Conservation (phyloP, 1,140 invertebrate genomes). For the Leptinotarsa defecta region DNA sequence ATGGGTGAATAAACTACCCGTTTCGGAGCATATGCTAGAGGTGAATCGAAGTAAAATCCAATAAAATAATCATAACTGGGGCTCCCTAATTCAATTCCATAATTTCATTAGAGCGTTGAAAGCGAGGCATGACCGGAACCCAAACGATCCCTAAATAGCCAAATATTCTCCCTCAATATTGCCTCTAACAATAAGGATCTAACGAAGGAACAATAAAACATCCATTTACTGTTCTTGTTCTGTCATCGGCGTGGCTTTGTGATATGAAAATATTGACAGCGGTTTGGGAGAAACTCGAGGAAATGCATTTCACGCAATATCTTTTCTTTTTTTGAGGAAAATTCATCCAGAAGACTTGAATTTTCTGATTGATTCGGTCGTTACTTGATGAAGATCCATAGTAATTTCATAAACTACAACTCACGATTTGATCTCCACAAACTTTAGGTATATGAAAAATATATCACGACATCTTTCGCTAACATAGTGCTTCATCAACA, state of each 20-base stretch:
- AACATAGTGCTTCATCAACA: too few relatives aligned
- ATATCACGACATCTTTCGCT: too few relatives aligned
- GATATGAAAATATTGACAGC: slow-evolving; percentile 33
- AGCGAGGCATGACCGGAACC: slow-evolving; percentile 23
- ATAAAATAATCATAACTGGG: slow-evolving; percentile 3
- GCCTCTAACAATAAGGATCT: slow-evolving; percentile 33
- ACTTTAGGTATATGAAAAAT: too few relatives aligned
- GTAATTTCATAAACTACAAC: too few relatives aligned
- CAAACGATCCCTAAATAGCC: slow-evolving; percentile 33
- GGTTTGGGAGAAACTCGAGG: not conserved
- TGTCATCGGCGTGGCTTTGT: slow-evolving; percentile 13
- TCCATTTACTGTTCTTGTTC: slow-evolving; percentile 27
- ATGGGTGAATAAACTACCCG: too few relatives aligned
- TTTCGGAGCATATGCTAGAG: too few relatives aligned
- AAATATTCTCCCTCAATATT: slow-evolving; percentile 23
- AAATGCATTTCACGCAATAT: not conserved
- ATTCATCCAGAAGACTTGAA: too few relatives aligned
- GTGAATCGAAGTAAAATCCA: not conserved
- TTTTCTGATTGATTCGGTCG: too few relatives aligned
- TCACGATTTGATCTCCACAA: too few relatives aligned
- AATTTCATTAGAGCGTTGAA: slow-evolving; percentile 27
- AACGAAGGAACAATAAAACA: slow-evolving; percentile 21
- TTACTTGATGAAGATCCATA: too few relatives aligned
- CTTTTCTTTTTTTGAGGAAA: too few relatives aligned
- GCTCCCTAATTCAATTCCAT: slow-evolving; percentile 27